Base-by-base conservation (phyloP, 2,113 vertebrate genomes). In the Ramphastos sulfuratus region DNA sequence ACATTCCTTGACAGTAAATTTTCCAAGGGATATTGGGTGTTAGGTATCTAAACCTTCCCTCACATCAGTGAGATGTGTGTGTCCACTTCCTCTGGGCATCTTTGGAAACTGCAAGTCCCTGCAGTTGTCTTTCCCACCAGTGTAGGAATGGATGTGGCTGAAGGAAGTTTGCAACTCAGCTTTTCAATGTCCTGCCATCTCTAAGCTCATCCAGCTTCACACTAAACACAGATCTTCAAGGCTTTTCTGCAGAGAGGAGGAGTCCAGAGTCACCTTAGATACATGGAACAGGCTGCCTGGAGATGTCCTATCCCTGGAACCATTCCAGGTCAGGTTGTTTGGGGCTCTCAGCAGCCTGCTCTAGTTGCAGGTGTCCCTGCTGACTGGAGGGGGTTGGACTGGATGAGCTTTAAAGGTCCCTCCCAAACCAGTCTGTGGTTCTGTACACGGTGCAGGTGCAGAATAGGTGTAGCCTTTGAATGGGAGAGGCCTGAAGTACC, bases 401-500 rank as follows among this genome's bases (percentile, higher is more conserved):
- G 15, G 33, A 63, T 37, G 23, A 37, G 23, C 60, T 63, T 37
- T 8, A 37, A 37, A 63, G 35, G 24, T 37, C 33, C 60, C 33
- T 63, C 33, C 60, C 60, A 63, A 63, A 25, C 60, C 60, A 27
- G 15, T 17, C 35, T 25, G 7, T 37, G 61, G 37, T 27, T 63
- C 35, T 20, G 5, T 4, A 19, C 6, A 15, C 1, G 1, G 17
- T 64, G 23, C 35, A 39, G 17, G 23, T 31, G 72, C 21, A 31
- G 69, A 13, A 7, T 15, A 48, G 65, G 21, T 1, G 0, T 4
- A 8, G 18, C 80, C 31, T 65, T n/a, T 4, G 1, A 2, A 20
- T 1, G 25, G 37, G 31, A 66, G 67, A 91, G 81, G 10, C 73
- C 31, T 33, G 11, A 20, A 73, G 14, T 63, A 7, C 25, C 56